These are phyloP conservation scores for Embidobia sp. DNA, from an alignment of 2,888 invertebrate genomes.

Conservation along the genomic window DNA sequence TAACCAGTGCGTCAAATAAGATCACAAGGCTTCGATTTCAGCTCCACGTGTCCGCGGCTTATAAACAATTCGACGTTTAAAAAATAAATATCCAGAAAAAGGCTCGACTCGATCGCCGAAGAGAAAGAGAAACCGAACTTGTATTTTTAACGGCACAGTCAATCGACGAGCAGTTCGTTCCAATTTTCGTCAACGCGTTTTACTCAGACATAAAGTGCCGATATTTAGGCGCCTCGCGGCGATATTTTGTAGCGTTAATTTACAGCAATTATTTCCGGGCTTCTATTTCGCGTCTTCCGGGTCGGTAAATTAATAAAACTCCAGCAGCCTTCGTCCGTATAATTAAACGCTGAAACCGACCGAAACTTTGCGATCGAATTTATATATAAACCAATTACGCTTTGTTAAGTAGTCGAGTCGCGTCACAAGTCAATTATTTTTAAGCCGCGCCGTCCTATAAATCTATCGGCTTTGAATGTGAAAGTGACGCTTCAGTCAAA, in stretches of 20 bases:
- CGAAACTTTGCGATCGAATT: conserved; percentile 2
- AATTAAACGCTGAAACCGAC: conserved; percentile 13
- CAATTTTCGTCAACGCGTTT: too few relatives aligned
- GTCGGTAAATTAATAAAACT: conserved; percentile 10
- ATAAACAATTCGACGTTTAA: not conserved
- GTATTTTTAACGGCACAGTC: too few relatives aligned
- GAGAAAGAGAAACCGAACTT: too few relatives aligned
- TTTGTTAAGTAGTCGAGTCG: conserved; percentile 44
- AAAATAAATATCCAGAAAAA: not conserved
- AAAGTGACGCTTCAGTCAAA: conserved; percentile 44
- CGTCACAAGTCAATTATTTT: conserved; percentile 53
- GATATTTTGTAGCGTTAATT: too few relatives aligned
- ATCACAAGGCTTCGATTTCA: conserved; percentile 18
- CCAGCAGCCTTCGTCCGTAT: not conserved
- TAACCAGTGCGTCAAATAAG: conserved; percentile 19
- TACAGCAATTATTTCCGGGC: too few relatives aligned
- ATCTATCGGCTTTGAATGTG: conserved; percentile 38
- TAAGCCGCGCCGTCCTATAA: conserved; percentile 39
- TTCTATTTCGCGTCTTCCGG: not conserved
- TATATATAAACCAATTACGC: conserved; percentile 48
- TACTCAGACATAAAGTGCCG: too few relatives aligned
- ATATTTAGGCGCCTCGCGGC: too few relatives aligned
- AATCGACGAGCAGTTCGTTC: too few relatives aligned
- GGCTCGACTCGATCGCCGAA: too few relatives aligned
- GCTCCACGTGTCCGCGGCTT: not conserved